Base-by-base conservation (phyloP, 2,888 invertebrate species). In the Trilocha varians region DNA sequence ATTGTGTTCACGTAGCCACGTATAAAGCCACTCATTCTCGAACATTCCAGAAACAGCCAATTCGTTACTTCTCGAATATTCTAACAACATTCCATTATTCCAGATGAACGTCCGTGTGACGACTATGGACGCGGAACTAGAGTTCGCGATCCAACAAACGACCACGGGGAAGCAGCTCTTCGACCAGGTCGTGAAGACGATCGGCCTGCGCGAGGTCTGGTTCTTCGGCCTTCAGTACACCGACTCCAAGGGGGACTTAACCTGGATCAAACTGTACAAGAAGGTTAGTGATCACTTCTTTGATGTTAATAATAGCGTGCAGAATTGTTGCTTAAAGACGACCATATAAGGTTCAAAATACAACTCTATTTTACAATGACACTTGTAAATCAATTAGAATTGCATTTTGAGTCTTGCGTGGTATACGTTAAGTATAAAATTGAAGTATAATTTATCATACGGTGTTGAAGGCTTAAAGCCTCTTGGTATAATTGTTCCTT, bases 81-180 rank as follows among this genome's bases (percentile, higher is more conserved):
- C 3, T 25, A 18, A 18, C 1, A 8, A 5, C 18, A 1, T 25
- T 13, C 1, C 13, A 8, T 9, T 34, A 37, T 78, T 87, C 2
- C 85, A 96, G 96, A 95, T 99, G 91, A 99, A 99, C 91, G 99
- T 99, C 78, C 95, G 99, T 87, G 99, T 99, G 89, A 98, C 97
- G 85, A 99, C 99, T 78, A 99, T 99, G 98, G 99, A 99, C 90
- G 99, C 99, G 86, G 99, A 99, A 91, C 90, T 99, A 93, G 99
- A 99, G 91, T 99, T 99, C 91, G 97, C 98, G 87, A 99, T 99
- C 91, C 99, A 99, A 91, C 96, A 95, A 80, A 97, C 95, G 75
- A 99, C 99, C 66, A 98, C 99, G 61, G 99, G 99, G 76, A 99
- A 99, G 87, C 99, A 99, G 87, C 91, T 99, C 50, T 99, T 99